phyloP scores from a whole-genome alignment of 2,888 invertebrate species.

The Tribolium freemani region DNA sequence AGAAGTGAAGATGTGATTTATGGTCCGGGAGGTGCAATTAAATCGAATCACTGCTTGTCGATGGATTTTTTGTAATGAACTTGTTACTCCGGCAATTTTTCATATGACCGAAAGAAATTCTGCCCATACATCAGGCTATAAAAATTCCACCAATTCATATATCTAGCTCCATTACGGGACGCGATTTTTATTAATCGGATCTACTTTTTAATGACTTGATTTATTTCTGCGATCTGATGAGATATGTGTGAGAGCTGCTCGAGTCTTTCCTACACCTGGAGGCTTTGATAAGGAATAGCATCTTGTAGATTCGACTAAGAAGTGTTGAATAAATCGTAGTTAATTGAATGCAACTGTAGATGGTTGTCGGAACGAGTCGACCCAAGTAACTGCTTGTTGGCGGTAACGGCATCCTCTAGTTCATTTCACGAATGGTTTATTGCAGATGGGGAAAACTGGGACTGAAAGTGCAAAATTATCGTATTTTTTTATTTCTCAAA shows the following conservation, averaged over 20 bases:
- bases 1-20: not conserved
- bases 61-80: constrained; percentile 10
- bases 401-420: no score
- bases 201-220: constrained; percentile 21
- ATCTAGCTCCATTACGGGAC: constrained; percentile 13
- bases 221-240: constrained; percentile 8
- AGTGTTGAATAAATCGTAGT: constrained; percentile 5
- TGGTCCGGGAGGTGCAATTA: not conserved
- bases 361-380: constrained; percentile 11
- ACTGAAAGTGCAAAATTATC: no score
- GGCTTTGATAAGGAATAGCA: not conserved
- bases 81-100: constrained; percentile 8
- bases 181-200: constrained; percentile 23
- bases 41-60: not conserved
- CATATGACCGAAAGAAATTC: constrained; percentile 1
- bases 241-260: constrained; percentile 11
- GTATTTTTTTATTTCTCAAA: no score
- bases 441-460: no score
- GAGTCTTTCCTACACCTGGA: constrained; percentile 7
- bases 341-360: constrained; percentile 20
- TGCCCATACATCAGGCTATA: constrained; percentile 1
- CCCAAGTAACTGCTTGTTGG: no score
- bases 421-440: no score
- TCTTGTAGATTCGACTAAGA: constrained; percentile 5
- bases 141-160: constrained; percentile 29